phyloP scores from a whole-genome alignment of 1,140 invertebrate genomes.

The Helicoverpa zea region DNA sequence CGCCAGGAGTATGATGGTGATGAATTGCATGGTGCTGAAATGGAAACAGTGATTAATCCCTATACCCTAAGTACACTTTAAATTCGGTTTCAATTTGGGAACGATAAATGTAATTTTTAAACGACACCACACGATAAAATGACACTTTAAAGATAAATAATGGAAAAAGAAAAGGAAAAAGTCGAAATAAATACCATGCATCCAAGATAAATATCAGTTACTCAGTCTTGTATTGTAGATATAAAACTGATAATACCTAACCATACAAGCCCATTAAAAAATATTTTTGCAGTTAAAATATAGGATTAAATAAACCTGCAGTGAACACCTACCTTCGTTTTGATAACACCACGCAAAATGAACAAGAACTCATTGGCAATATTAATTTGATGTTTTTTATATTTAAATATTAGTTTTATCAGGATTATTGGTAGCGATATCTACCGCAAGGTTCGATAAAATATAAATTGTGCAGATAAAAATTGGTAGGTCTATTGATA shows the following conservation, averaged over 20 bases:
- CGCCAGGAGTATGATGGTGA: conserved; percentile 47
- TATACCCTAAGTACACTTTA: too few relatives aligned
- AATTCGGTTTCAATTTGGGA: background rate
- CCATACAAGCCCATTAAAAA: background rate
- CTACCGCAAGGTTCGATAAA: background rate
- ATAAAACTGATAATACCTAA: too few relatives aligned
- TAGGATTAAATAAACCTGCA: background rate
- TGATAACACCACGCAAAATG: conserved; percentile 50
- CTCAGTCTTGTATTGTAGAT: too few relatives aligned
- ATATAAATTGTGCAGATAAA: too few relatives aligned
- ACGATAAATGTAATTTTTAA: background rate
- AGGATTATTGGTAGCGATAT: conserved; percentile 10
- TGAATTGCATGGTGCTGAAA: conserved; percentile 69
- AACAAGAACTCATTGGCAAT: background rate
- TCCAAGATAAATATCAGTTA: too few relatives aligned
- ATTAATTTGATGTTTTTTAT: background rate
- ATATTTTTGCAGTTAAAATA: background rate
- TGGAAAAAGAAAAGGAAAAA: background rate
- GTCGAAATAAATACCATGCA: too few relatives aligned
- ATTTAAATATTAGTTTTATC: conserved; percentile 15
- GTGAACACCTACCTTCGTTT: conserved; percentile 36
- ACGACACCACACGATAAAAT: too few relatives aligned
- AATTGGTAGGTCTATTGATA: background rate
- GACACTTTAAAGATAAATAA: too few relatives aligned
- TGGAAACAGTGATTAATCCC: background rate